Percentiles rank a stretch among this genome's conserved stretches.
These are phyloP conservation scores for Chrysogorgia sp. DNA, from an alignment of 92 coral and sea anemone genomes.

Conservation along the genomic window DNA sequence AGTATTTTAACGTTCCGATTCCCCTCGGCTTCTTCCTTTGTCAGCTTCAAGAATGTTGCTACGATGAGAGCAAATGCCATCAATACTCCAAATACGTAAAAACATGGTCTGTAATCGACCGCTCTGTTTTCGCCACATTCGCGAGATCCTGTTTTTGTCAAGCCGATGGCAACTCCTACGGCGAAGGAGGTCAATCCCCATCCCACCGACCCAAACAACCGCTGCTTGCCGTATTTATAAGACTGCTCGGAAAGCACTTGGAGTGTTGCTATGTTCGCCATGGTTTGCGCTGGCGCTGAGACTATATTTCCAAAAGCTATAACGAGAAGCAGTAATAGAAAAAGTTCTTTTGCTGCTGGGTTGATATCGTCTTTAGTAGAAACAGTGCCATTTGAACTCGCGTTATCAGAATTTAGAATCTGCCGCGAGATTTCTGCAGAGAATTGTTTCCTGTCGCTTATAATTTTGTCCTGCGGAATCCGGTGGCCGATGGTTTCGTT, in stretches of 20 bases:
- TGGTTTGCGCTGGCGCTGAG: no score
- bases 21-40: constrained; percentile 62
- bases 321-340: not conserved
- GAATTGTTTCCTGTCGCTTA: no score
- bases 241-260: not conserved
- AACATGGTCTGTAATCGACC: constrained; percentile 75
- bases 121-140: constrained; percentile 62
- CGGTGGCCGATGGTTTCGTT: no score
- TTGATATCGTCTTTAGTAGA: not conserved
- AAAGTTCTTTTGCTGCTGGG: not conserved
- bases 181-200: constrained; percentile 68
- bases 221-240: constrained; percentile 3
- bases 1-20: constrained; percentile 58
- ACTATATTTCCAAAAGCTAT: not conserved
- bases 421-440: no score
- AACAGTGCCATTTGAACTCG: not conserved
- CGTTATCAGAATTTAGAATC: no score
- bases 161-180: constrained; percentile 67
- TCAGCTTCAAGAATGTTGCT: constrained; percentile 68
- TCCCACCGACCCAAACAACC: constrained; percentile 75
- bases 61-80: constrained; percentile 69
- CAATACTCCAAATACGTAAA: constrained; percentile 65
- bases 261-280: not conserved
- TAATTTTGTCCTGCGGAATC: no score
- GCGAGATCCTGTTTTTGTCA: constrained; percentile 68